Evolutionary conservation across 2,113 vertebrate species (phyloP), one percentile per base, ranked within the genome.

Genomic region (Corythaeola cristata): DNA sequence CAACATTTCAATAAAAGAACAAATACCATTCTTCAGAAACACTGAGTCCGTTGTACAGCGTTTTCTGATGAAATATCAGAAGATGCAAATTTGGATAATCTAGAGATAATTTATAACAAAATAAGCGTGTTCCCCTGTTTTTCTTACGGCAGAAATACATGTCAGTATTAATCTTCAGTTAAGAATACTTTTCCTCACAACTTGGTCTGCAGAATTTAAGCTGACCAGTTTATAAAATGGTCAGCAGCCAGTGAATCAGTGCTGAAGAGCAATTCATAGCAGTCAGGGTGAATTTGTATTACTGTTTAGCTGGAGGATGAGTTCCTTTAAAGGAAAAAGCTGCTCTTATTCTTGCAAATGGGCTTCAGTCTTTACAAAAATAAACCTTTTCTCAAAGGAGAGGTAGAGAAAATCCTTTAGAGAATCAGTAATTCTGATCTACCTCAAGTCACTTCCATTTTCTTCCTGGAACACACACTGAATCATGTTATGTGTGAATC

Each of bases 271-370:
- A 73, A 90, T 90, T 93, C 75, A 3, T 20, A 62, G 63, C 67
- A 94, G 92, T 86, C 95, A 91, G 81, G 49, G 60, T 78, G 86
- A 68, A 85, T 93, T 88, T 83, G 71, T 93, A 41, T 92, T 80
- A 16, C 63, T 80, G n/a, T 13, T 88, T 62, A 68, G 78, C 71
- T 73, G 50, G 58, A 21, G 44, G 26, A 60, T 85, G 32, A 66
- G 44, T 50, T 77, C 28, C 63, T 83, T 59, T 32, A 53, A 58
- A 88, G 47, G 49, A 32, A 94, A 79, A 93, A 90, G 26, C 55
- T 66, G 62, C n/a, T 88, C 18, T 69, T 62, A n/a, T 7, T 80
- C 78, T 39, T 71, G 7, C 1, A 10, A 66, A 52, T 5, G 63
- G 39, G 32, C 50, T 76, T 62, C 59, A 37, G 56, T 62, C 67